Conservation (phyloP, 2,113 vertebrate genomes). For the Psammodynastes pulverulentus region DNA sequence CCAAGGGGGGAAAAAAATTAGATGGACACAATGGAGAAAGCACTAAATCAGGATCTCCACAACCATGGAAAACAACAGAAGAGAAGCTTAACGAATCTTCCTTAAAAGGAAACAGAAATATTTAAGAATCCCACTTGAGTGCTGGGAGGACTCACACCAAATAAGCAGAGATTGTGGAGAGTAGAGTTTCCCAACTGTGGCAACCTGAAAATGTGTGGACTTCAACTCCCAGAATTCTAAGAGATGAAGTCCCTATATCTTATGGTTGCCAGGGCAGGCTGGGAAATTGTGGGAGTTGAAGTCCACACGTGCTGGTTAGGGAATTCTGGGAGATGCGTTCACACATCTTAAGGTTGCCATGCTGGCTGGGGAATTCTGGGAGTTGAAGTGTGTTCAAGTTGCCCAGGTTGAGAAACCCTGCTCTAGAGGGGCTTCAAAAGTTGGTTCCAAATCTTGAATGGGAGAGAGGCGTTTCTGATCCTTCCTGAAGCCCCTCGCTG, state of each 20-base stretch:
- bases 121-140: slow-evolving; percentile 29
- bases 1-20: slow-evolving; percentile 51
- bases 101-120: slow-evolving; percentile 36
- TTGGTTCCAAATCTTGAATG: not conserved
- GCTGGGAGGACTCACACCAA: slow-evolving; percentile 43
- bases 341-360: too few relatives aligned
- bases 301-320: not conserved
- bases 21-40: slow-evolving; percentile 54
- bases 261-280: too few relatives aligned
- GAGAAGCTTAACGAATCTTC: slow-evolving; percentile 34
- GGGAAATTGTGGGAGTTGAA: not conserved
- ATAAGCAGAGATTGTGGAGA: not conserved
- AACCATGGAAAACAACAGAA: slow-evolving; percentile 14
- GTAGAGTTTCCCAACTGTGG: not conserved
- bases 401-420: not conserved
- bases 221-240: not conserved
- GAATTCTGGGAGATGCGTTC: not conserved
- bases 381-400: not conserved
- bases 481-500: not conserved
- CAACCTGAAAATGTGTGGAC: not conserved
- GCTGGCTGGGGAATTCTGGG: not conserved
- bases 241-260: not conserved
- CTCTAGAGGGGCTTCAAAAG: not conserved
- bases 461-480: not conserved
- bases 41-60: slow-evolving; percentile 32